These are phyloP conservation scores for Grammomys surdaster DNA, from an alignment of 2,113 vertebrate genomes.

Conservation along the genomic window DNA sequence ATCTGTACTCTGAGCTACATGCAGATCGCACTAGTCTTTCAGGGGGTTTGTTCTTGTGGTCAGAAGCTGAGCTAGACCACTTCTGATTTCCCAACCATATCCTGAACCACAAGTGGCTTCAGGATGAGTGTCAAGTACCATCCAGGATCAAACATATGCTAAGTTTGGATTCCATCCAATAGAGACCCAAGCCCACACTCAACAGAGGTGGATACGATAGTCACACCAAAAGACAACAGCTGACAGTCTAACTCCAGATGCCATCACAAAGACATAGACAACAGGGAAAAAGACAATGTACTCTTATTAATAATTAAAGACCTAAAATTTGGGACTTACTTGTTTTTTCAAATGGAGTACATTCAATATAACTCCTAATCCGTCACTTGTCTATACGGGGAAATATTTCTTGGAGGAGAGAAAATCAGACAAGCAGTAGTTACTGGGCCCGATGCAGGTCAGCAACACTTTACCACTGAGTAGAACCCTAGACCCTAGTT, in stretches of 20 bases:
- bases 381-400: not conserved
- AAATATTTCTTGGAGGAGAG: slow-evolving; percentile 10
- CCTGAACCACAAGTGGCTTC: not conserved
- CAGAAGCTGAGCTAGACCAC: not conserved
- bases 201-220: not conserved
- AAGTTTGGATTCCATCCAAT: not conserved
- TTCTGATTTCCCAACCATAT: not conserved
- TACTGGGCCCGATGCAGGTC: not conserved
- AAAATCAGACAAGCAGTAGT: not conserved
- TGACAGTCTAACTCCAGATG: not conserved
- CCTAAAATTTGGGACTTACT: not conserved
- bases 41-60: not conserved
- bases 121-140: not conserved
- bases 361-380: not conserved
- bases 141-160: too few species aligned
- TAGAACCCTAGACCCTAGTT: not conserved
- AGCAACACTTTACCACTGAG: not conserved
- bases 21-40: not conserved
- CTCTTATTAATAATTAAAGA: not conserved
- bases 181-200: not conserved
- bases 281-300: not conserved
- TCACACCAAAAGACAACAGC: not conserved
- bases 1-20: not conserved
- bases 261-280: not conserved
- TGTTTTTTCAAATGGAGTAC: not conserved